A percentile compares a stretch with the other conserved stretches of the same genome.
phyloP scores from a whole-genome alignment of 2,113 vertebrate genomes.

The Macrotis lagotis region DNA sequence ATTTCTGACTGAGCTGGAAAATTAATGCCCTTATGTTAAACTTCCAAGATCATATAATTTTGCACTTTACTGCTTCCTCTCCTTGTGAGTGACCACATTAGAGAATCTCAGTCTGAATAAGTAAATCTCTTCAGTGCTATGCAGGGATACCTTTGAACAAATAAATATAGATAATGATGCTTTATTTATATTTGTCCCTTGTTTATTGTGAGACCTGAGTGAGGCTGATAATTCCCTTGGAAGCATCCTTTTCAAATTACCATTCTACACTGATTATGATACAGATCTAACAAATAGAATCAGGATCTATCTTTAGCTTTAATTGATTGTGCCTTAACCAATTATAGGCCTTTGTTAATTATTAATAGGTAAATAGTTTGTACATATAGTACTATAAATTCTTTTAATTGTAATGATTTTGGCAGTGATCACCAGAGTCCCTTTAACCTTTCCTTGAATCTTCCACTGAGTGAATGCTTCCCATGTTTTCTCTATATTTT shows the following conservation, averaged over 20 bases:
- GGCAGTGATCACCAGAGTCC: not conserved
- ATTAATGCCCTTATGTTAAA: not conserved
- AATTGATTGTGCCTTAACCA: not conserved
- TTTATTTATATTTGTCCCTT: not conserved
- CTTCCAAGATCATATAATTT: not conserved
- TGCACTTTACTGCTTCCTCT: not conserved
- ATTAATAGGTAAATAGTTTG: not conserved
- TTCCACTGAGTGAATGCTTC: not conserved
- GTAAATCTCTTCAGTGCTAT: not conserved
- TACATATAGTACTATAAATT: not conserved
- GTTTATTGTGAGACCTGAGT: no score
- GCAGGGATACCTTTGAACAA: not conserved
- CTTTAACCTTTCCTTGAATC: not conserved
- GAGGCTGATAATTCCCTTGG: not conserved
- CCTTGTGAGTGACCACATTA: not conserved
- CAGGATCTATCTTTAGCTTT: not conserved
- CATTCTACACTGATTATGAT: no score
- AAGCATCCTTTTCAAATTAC: not conserved
- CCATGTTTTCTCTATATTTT: not conserved
- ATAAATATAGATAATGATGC: no score
- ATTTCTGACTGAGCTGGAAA: constrained; percentile 25
- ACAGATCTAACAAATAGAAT: not conserved
- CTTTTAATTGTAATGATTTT: not conserved
- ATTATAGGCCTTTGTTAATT: not conserved
- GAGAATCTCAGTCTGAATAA: not conserved